Base-by-base conservation (phyloP, 2,888 invertebrate species). In the Liposcelis brunnea region DNA sequence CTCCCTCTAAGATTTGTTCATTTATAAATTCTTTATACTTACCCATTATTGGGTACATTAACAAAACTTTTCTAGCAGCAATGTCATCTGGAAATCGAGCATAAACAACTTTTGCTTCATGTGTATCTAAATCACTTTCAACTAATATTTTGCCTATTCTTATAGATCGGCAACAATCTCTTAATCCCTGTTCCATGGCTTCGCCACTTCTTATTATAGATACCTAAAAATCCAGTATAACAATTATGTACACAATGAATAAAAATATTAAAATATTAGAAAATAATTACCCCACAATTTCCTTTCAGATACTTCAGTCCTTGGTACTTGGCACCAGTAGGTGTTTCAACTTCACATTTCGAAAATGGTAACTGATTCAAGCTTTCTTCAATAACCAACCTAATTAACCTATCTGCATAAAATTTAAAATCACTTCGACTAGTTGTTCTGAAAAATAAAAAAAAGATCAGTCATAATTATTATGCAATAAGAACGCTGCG, bases 11-110 rank as follows among this genome's bases (percentile, higher is more conserved):
- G 35, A 38, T 38, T 12, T 32, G 11, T 31, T 47, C 47, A n/a
- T 7, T 14, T 31, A 45, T 2, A n/a, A 26, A 31, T 7, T 21
- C 31, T 26, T 48, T 18, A 10, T 53, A 65, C 71, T 65, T 59
- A 72, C 93, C 91, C 90, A 98, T 93, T 47, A 97, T 97, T 8
- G 97, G 97, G 65, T 98, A 98, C 89, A 98, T 93, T 2, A 98
- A 72, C 37, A 98, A 69, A 34, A 97, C 91, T 61, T 76, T 76
- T 54, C 97, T 70, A 44, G 78, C 72, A 0, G 83, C 73, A 51
- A 98, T 91, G 61, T 97, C 97, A 52, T 93, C 91, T 0, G 97
- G 95, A 60, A 98, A 91, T 61, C 97, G 83, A 4, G 97, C 89
- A 61, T 98, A 99, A 2, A 97, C 91, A 1, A 98, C 94, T 59